These are phyloP conservation scores for Myiotriccus ornatus DNA, from an alignment of 2,797 vertebrate species.

Conservation along the genomic window DNA sequence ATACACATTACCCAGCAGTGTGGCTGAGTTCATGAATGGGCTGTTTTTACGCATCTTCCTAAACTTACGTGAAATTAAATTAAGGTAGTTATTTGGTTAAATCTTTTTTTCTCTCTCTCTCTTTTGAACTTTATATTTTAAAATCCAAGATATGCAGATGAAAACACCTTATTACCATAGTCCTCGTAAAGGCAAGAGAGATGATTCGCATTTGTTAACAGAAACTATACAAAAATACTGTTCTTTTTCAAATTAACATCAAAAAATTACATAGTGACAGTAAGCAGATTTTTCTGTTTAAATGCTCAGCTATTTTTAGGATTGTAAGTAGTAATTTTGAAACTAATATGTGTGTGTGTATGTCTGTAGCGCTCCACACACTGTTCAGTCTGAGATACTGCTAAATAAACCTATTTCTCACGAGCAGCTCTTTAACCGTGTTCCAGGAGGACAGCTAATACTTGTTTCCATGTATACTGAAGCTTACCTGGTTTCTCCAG, in stretches of 20 bases:
- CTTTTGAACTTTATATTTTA: background rate
- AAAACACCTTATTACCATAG: background rate
- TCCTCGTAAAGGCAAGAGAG: background rate
- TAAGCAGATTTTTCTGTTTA: background rate
- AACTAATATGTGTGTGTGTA: fast-evolving
- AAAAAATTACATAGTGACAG: background rate
- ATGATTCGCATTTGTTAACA: background rate
- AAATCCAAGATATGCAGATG: background rate
- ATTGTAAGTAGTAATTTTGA: background rate
- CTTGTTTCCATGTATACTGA: background rate
- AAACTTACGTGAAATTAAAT: background rate
- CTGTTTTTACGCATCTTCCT: background rate
- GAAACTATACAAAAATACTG: background rate
- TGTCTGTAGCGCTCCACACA: background rate
- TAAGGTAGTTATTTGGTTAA: background rate
- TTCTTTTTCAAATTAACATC: background rate
- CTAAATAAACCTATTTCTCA: background rate
- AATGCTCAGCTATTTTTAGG: background rate
- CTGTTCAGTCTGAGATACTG: background rate
- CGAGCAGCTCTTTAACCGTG: fast-evolving
- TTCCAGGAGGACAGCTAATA: background rate
- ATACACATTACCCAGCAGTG: background rate
- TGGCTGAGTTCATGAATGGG: background rate
- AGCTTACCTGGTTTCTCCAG: background rate
- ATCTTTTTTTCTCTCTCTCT: background rate